Conservation (phyloP, 2,797 vertebrate species). For the Spondyliosoma cantharus region DNA sequence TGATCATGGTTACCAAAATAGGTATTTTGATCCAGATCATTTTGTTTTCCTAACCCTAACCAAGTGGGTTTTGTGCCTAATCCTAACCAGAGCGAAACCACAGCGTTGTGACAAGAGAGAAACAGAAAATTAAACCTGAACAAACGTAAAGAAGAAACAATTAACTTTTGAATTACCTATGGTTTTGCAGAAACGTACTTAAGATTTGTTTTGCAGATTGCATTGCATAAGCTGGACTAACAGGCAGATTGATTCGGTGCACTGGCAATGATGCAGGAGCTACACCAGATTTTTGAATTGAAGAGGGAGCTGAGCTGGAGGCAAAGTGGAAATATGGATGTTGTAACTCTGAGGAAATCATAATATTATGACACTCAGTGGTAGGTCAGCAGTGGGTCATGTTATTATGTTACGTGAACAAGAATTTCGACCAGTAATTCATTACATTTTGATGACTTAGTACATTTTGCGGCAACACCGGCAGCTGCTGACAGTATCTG, state of each 20-base stretch:
- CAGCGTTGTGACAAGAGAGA: too few relatives aligned
- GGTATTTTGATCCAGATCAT: too few relatives aligned
- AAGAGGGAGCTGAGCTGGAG: not conserved
- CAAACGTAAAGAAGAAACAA: too few relatives aligned
- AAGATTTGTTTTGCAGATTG: too few relatives aligned
- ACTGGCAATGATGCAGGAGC: not conserved
- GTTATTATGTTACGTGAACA: slow-evolving; percentile 1
- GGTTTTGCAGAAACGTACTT: too few relatives aligned
- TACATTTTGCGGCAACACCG: slow-evolving; percentile 1
- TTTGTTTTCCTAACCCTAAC: too few relatives aligned
- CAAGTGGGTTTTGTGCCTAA: too few relatives aligned
- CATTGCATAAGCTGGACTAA: not conserved
- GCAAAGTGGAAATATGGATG: not conserved
- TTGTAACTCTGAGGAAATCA: not conserved
- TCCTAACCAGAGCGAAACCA: too few relatives aligned
- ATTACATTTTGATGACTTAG: slow-evolving; percentile 18
- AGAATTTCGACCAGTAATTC: slow-evolving; percentile 2
- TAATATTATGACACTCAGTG: not conserved
- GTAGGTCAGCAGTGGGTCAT: not conserved
- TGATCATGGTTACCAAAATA: too few relatives aligned
- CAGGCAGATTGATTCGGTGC: too few relatives aligned
- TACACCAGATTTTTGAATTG: not conserved
- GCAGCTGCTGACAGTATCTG: slow-evolving; percentile 25
- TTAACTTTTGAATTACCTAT: too few relatives aligned
- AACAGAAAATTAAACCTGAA: too few relatives aligned